Conservation (phyloP, 1,140 invertebrate species). For the Helicoverpa zea region DNA sequence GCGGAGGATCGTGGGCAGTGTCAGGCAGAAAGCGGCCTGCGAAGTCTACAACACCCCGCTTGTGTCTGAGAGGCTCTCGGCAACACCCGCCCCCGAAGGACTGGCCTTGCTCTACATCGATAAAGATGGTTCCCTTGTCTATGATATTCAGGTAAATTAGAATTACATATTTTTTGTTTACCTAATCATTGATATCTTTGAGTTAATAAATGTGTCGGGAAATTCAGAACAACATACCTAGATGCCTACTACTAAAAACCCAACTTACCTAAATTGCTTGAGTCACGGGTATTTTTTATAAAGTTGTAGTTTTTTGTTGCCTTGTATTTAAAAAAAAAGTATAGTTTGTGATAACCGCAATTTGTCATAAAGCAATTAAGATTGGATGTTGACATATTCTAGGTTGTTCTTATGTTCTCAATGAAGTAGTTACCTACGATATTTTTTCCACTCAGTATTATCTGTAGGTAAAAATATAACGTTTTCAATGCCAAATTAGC, state of each 20-base stretch:
- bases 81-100: constrained; percentile 86
- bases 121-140: constrained; percentile 91
- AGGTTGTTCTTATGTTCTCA: background rate
- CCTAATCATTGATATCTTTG: too few relatives aligned
- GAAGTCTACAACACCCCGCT: constrained; percentile 93
- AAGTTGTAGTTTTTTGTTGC: too few relatives aligned
- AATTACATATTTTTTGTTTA: background rate
- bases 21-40: constrained; percentile 91
- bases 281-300: too few relatives aligned
- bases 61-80: constrained; percentile 83
- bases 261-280: too few relatives aligned
- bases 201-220: too few relatives aligned
- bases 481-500: background rate
- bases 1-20: constrained; percentile 89
- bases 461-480: background rate
- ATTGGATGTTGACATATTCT: constrained; percentile 8
- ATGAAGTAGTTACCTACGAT: too few relatives aligned
- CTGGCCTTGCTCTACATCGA: constrained; percentile 94
- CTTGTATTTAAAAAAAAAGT: too few relatives aligned
- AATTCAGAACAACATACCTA: too few relatives aligned
- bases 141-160: constrained; percentile 89
- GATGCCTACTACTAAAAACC: too few relatives aligned
- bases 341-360: background rate
- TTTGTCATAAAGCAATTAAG: constrained; percentile 8
- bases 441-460: constrained; percentile 7